Conservation (phyloP, 1,140 invertebrate species). For the Leptinotarsa texana region DNA sequence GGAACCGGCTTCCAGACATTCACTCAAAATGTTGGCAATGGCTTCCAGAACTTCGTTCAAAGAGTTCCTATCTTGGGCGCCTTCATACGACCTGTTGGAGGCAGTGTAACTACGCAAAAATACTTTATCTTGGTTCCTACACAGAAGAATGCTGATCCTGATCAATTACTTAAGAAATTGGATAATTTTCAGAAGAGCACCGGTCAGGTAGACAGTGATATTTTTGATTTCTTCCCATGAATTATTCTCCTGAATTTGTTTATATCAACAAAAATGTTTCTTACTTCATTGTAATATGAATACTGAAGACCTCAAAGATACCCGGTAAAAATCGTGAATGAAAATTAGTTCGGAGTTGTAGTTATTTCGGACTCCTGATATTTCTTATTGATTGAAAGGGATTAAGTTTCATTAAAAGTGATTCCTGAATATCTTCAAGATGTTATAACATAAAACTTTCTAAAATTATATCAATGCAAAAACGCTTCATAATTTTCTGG, state of each 20-base stretch:
- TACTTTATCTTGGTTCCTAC: slow-evolving; percentile 16
- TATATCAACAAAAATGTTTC: not conserved
- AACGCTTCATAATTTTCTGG: too few species aligned
- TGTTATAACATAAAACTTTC: too few species aligned
- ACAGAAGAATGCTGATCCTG: not conserved
- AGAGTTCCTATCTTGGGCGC: slow-evolving; percentile 35
- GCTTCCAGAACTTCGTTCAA: slow-evolving; percentile 32
- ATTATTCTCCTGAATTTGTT: not conserved
- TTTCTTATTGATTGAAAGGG: too few species aligned
- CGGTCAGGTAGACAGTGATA: not conserved
- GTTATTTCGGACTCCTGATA: too few species aligned
- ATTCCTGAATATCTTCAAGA: too few species aligned
- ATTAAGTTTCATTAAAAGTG: too few species aligned
- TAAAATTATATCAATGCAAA: too few species aligned
- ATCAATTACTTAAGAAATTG: not conserved
- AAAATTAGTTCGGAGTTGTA: too few species aligned
- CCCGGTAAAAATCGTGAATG: too few species aligned
- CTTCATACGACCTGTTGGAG: slow-evolving; percentile 16
- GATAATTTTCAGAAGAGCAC: not conserved
- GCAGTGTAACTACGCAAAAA: not conserved
- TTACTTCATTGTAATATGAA: too few species aligned
- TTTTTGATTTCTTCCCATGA: not conserved
- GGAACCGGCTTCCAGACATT: slow-evolving; percentile 33
- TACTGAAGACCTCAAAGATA: too few species aligned
- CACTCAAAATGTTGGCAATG: slow-evolving; percentile 36